Evolutionary conservation across 2,797 vertebrate species (phyloP), one percentile per base, ranked within the genome.

Genomic region (Buceros bicornis): DNA sequence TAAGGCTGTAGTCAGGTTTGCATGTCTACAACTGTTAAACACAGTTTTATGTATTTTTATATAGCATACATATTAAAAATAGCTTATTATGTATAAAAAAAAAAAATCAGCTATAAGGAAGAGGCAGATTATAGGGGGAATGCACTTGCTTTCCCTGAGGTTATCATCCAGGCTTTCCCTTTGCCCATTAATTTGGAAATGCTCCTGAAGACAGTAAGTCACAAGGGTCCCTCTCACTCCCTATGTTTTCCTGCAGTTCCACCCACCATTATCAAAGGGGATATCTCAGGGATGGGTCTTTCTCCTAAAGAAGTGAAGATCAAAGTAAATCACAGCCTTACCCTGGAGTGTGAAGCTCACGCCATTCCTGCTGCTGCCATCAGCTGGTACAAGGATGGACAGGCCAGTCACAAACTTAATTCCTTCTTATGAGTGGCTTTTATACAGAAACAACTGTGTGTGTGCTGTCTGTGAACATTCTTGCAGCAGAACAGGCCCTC

Each of bases 371-470:
- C 97, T 35, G 99, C 99, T 11, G 97, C 98, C 16, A 97, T 99
- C 95, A 98, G 98, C 97, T 99, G 99, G 99, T 99, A 99, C 98
- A 99, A 99, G 97, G 99, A 99, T 4, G 99, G 99, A 97, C 99
- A 99, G 99, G 99, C 98, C 60, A 98, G 98, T 98, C 65, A 91
- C 82, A 62, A 69, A 42, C 58, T 88, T 20, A 2, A 6, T 95
- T 95, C 35, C 29, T 93, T 93, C 58, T 82, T 43, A 48, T 18
- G 66, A 40, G 66, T 84, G 43, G 24, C 47, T 94, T 89, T 81
- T 10, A 8, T 78, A 11, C 50, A 51, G 76, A 69, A 76, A 50
- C 45, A 79, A 10, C 62, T 76, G 37, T 0, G 1, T 62, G 10
- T 33, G 62, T 14, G 1, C 26, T 86, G 2, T 33, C n/a, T 37